Evolutionary conservation across 2,113 vertebrate genomes (phyloP).

Genomic region (Casuarius casuarius): DNA sequence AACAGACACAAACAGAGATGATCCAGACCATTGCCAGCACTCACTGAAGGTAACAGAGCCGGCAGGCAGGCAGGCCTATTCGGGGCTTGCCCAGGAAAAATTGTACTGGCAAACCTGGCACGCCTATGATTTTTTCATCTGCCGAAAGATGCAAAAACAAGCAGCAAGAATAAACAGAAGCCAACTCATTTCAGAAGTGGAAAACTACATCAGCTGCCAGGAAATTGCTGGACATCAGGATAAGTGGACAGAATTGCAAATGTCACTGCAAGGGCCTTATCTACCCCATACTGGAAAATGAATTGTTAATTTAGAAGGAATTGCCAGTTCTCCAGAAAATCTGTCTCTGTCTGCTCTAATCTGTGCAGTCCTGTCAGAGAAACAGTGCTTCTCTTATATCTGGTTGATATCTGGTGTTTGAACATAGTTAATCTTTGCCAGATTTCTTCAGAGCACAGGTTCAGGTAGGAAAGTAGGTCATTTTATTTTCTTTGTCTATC

Average conservation of each 20-base stretch:
- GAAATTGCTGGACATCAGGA: background rate
- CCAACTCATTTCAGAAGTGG: constrained; percentile 27
- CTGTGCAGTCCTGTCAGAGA: background rate
- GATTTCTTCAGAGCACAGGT: background rate
- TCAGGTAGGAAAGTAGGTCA: background rate
- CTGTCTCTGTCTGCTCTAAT: background rate
- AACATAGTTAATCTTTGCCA: background rate
- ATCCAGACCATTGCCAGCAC: constrained; percentile 26
- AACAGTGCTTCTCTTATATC: background rate
- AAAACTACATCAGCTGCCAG: constrained; percentile 58
- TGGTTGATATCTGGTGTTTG: background rate
- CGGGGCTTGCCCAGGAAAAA: background rate
- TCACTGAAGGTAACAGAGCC: background rate
- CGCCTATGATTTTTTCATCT: constrained; percentile 25
- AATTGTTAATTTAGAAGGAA: background rate
- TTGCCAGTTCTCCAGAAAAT: background rate
- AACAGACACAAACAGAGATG: constrained; percentile 56
- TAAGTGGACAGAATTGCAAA: background rate
- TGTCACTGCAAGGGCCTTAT: background rate
- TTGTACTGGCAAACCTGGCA: constrained; percentile 53
- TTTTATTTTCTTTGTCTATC: background rate
- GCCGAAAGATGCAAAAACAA: constrained; percentile 41
- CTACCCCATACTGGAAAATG: background rate
- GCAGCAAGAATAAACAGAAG: constrained; percentile 44
- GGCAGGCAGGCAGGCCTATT: background rate